Evolutionary conservation across 2,113 vertebrate species (phyloP).

Genomic region (Apodemus sylvaticus): DNA sequence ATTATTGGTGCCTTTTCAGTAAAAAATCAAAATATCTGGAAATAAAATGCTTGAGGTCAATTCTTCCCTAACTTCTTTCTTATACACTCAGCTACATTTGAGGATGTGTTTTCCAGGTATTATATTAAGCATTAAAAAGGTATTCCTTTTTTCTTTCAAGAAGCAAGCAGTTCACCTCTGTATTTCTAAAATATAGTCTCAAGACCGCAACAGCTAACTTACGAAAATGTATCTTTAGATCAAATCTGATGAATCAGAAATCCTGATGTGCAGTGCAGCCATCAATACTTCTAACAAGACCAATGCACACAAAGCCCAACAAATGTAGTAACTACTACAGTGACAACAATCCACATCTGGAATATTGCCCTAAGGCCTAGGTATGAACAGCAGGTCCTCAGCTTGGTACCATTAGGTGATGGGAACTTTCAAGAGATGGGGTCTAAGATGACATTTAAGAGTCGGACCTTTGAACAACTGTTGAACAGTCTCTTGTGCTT

Average conservation of each 20-base stretch:
- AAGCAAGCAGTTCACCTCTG: not conserved
- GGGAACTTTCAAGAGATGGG: not conserved
- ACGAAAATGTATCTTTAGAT: not conserved
- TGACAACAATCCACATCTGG: not conserved
- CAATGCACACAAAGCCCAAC: not conserved
- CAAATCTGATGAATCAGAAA: not conserved
- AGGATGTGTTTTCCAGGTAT: not conserved
- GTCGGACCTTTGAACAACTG: not conserved
- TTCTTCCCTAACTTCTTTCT: conserved; percentile 4
- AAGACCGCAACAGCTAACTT: not conserved
- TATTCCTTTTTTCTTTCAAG: not conserved
- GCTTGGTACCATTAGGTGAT: not conserved
- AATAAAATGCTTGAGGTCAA: not conserved
- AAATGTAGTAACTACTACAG: not conserved
- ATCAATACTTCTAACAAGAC: not conserved
- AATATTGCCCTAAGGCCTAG: not conserved
- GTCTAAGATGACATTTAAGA: not conserved
- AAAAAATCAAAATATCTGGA: conserved; percentile 83
- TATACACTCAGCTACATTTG: not conserved
- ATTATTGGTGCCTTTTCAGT: conserved; percentile 89
- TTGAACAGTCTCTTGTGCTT: not conserved
- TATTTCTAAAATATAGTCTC: not conserved
- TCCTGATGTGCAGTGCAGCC: not conserved
- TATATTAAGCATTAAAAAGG: not conserved
- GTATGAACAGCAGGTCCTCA: not conserved